Evolutionary conservation across 2,113 vertebrate genomes (phyloP).

Genomic region (Lutjanus erythropterus): DNA sequence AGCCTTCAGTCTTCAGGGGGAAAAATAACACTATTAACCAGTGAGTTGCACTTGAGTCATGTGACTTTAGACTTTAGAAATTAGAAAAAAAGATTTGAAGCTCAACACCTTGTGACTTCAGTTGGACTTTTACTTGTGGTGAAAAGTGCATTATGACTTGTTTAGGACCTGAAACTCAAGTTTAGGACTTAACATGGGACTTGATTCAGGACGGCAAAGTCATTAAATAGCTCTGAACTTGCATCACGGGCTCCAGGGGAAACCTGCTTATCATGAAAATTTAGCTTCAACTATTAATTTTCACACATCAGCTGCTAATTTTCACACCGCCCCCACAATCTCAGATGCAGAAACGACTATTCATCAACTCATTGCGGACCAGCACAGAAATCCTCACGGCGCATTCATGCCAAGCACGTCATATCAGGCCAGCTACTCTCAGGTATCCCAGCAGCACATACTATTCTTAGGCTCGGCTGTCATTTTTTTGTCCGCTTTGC

Average conservation of each 20-base stretch:
- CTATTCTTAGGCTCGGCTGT: constrained; percentile 52
- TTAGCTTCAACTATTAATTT: not conserved
- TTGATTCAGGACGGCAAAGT: no score
- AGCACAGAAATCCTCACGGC: not conserved
- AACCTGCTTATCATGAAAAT: not conserved
- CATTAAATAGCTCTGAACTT: not conserved
- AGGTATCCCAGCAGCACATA: constrained; percentile 43
- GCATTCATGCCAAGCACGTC: constrained; percentile 28
- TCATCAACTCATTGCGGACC: not conserved
- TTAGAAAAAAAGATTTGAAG: no score
- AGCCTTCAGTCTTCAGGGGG: not conserved
- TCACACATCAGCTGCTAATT: constrained; percentile 12
- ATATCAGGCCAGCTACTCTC: constrained; percentile 17
- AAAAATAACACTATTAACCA: not conserved
- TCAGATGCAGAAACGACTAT: not conserved
- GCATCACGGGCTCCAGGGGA: not conserved
- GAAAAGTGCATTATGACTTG: no score
- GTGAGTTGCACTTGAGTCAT: no score
- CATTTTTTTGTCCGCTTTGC: constrained; percentile 47
- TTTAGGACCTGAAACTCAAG: no score
- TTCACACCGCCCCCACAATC: not conserved
- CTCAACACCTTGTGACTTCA: no score
- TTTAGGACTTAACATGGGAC: no score
- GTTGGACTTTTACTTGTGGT: no score
- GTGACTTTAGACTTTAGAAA: no score